Conservation (phyloP, 1,140 invertebrate genomes). For the Drosophila chauvacae region DNA sequence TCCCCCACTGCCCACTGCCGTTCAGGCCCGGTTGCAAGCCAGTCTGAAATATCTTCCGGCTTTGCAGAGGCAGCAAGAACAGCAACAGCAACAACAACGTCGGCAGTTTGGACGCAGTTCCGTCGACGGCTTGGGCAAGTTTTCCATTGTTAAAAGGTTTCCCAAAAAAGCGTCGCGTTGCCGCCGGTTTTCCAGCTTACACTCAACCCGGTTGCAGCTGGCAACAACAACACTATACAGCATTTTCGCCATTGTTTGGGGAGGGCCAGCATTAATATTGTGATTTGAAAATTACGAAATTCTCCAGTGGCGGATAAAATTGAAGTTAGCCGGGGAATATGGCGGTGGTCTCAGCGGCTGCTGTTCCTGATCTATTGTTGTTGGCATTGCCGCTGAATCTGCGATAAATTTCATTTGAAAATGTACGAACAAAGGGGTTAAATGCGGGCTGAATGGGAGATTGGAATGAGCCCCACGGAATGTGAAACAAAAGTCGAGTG, state of each 20-base stretch:
- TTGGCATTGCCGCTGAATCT: conserved; percentile 16
- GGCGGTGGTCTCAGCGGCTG: conserved; percentile 12
- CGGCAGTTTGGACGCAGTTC: conserved; percentile 50
- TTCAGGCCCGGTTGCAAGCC: conserved; percentile 36
- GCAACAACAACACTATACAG: conserved; percentile 30
- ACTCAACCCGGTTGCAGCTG: conserved; percentile 17
- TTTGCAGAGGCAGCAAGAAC: conserved; percentile 32
- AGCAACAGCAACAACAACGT: conserved; percentile 22
- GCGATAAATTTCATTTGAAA: conserved; percentile 40
- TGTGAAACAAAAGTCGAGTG: conserved; percentile 4
- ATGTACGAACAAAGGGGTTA: conserved; percentile 19
- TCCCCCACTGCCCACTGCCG: neutral
- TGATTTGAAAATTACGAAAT: conserved; percentile 61
- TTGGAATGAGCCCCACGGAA: conserved; percentile 2
- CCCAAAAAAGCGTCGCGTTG: conserved; percentile 32
- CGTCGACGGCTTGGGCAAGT: conserved; percentile 58
- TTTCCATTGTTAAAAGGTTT: conserved; percentile 61
- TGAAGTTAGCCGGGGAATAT: conserved; percentile 32
- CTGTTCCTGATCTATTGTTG: conserved; percentile 38
- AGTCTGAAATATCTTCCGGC: conserved; percentile 60
- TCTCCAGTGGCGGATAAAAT: conserved; percentile 54
- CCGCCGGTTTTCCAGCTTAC: conserved; percentile 20
- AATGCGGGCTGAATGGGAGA: conserved; percentile 24
- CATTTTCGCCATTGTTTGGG: conserved; percentile 39
- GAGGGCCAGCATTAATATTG: conserved; percentile 53